Evolutionary conservation across 2,888 invertebrate genomes (phyloP).

Genomic region (Drosophila neotestacea): DNA sequence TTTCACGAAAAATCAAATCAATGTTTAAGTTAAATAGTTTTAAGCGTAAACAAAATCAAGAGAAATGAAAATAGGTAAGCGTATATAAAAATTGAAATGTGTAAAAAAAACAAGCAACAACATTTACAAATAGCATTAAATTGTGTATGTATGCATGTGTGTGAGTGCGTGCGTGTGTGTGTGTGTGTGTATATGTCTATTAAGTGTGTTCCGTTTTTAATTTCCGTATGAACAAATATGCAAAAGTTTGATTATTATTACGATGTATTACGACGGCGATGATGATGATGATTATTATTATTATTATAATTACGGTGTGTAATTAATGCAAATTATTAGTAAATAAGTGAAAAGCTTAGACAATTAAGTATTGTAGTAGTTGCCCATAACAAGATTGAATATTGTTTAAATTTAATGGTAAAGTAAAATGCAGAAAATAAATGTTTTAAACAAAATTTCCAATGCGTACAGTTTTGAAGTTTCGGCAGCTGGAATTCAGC

Average conservation of each 20-base stretch:
- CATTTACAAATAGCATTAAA: constrained; percentile 72
- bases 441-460: constrained; percentile 74
- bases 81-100: constrained; percentile 41
- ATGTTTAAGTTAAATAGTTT: constrained; percentile 82
- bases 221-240: constrained; percentile 72
- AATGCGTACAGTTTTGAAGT: constrained; percentile 20
- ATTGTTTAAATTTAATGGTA: constrained; percentile 73
- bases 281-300: constrained; percentile 37
- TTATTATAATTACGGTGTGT: constrained; percentile 73
- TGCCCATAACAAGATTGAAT: constrained; percentile 78
- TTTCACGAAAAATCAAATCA: constrained; percentile 73
- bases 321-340: constrained; percentile 74
- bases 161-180: constrained; percentile 19
- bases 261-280: constrained; percentile 54
- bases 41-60: constrained; percentile 50
- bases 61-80: constrained; percentile 46
- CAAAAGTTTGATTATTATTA: constrained; percentile 69
- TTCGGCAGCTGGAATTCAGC: background rate
- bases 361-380: constrained; percentile 75
- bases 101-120: constrained; percentile 41
- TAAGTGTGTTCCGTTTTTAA: constrained; percentile 66
- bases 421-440: constrained; percentile 74
- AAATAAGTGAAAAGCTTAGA: constrained; percentile 62
- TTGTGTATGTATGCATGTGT: constrained; percentile 36
- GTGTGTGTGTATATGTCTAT: constrained; percentile 19